phyloP scores from a whole-genome alignment of 1,140 invertebrate genomes.

The Callitettix versicolor region DNA sequence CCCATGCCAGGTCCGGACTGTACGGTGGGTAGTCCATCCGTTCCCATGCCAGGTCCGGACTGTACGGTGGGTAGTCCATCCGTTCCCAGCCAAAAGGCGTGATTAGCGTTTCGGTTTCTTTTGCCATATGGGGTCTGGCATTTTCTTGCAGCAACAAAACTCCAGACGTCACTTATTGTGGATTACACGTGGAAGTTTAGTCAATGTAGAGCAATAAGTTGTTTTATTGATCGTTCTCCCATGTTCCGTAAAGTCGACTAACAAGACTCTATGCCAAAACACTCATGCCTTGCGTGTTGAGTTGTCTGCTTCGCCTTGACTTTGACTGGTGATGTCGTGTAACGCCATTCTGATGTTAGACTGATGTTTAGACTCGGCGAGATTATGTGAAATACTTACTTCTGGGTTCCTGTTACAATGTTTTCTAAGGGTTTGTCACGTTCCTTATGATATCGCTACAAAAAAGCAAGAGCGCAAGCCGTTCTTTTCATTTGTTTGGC shows the following conservation, averaged over 20 bases:
- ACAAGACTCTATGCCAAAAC: not conserved
- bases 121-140: too few relatives aligned
- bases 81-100: not conserved
- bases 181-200: constrained; percentile 1
- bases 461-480: too few relatives aligned
- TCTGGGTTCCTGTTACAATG: not conserved
- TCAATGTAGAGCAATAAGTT: too few relatives aligned
- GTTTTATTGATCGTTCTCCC: constrained; percentile 1
- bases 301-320: too few relatives aligned
- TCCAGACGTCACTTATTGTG: not conserved
- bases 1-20: too few relatives aligned
- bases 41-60: not conserved
- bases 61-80: not conserved
- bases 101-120: too few relatives aligned
- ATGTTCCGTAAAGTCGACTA: constrained; percentile 1
- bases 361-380: not conserved
- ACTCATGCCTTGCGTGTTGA: not conserved
- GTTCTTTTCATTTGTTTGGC: too few relatives aligned
- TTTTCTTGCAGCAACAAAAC: not conserved
- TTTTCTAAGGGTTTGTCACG: not conserved
- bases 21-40: too few relatives aligned
- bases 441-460: not conserved
- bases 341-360: not conserved
- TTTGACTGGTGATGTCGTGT: too few relatives aligned
- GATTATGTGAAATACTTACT: not conserved